phyloP scores from a whole-genome alignment of 35 echinoderm and acorn worm genomes.

The Eucidaris tribuloides region DNA sequence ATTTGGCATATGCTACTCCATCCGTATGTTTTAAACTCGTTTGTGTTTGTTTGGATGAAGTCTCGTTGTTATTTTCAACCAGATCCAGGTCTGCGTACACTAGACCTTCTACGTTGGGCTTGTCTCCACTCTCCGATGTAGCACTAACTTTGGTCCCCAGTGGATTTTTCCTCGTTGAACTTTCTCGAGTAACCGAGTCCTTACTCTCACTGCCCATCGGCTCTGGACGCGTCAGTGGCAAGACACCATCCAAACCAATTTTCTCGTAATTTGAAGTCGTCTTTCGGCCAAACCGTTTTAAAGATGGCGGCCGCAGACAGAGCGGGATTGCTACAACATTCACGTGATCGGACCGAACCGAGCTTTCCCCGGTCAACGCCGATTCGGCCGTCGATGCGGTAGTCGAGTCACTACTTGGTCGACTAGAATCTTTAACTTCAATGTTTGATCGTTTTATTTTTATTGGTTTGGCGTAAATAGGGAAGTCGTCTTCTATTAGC shows the following conservation, averaged over 20 bases:
- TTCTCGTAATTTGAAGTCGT: slow-evolving; percentile 21
- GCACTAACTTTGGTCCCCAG: background rate
- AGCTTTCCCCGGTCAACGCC: background rate
- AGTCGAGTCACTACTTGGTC: slow-evolving; percentile 24
- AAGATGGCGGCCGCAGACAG: slow-evolving; percentile 12
- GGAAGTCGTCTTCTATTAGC: slow-evolving; percentile 43
- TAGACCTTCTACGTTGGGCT: background rate
- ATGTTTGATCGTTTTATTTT: slow-evolving; percentile 29
- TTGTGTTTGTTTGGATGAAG: background rate
- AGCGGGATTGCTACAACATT: slow-evolving; percentile 7
- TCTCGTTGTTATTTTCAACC: slow-evolving; percentile 19
- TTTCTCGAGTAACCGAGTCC: background rate
- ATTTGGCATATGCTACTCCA: slow-evolving; percentile 10
- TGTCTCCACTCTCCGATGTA: background rate
- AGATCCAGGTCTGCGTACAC: slow-evolving; percentile 45
- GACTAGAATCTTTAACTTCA: background rate
- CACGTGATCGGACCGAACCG: background rate
- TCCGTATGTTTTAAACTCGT: background rate
- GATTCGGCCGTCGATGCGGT: slow-evolving; percentile 5
- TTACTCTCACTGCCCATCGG: slow-evolving; percentile 15
- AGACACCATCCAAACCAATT: background rate
- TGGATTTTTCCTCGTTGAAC: background rate
- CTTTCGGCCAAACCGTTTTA: slow-evolving; percentile 1
- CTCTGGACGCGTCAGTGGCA: slow-evolving; percentile 11
- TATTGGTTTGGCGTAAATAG: slow-evolving; percentile 80